Evolutionary conservation across 1,140 invertebrate species (phyloP).

Genomic region (Drosophila punjabiensis): DNA sequence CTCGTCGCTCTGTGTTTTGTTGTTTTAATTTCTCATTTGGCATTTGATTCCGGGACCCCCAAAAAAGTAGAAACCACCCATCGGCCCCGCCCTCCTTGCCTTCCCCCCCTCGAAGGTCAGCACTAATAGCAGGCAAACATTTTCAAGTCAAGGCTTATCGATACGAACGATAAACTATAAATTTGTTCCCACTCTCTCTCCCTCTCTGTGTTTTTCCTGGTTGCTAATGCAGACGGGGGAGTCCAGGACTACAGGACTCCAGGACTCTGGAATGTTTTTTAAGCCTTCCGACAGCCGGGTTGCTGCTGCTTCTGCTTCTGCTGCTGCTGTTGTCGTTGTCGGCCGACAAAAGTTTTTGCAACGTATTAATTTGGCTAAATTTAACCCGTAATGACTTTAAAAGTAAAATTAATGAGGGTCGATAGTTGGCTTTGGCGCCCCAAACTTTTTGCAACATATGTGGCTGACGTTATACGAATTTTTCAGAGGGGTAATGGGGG

Average conservation of each 20-base stretch:
- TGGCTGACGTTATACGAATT: conserved; percentile 16
- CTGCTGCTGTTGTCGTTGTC: conserved; percentile 10
- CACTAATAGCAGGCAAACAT: conserved; percentile 66
- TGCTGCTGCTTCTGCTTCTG: neutral
- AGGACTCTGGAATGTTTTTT: conserved; percentile 39
- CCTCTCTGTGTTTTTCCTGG: conserved; percentile 12
- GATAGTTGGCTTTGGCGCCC: conserved; percentile 60
- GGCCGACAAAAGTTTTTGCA: conserved; percentile 72
- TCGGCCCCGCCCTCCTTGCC: neutral
- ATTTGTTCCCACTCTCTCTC: conserved; percentile 46
- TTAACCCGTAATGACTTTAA: conserved; percentile 86
- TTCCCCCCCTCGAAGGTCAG: conserved; percentile 53
- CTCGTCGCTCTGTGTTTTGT: conserved; percentile 43
- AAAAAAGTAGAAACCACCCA: neutral
- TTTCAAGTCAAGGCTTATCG: conserved; percentile 83
- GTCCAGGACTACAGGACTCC: neutral
- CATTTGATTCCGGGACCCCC: conserved; percentile 60
- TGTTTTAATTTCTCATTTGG: conserved; percentile 81
- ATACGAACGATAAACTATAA: conserved; percentile 85
- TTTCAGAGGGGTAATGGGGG: neutral
- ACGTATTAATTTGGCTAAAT: conserved; percentile 85
- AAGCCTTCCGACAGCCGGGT: conserved; percentile 34
- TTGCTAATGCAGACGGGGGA: conserved; percentile 59
- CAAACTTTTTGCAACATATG: conserved; percentile 69
- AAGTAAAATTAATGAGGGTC: conserved; percentile 86